A percentile compares a stretch with the other conserved stretches of the same genome.
Conservation (phyloP, 2,113 vertebrate genomes). For the Alouatta palliata region DNA sequence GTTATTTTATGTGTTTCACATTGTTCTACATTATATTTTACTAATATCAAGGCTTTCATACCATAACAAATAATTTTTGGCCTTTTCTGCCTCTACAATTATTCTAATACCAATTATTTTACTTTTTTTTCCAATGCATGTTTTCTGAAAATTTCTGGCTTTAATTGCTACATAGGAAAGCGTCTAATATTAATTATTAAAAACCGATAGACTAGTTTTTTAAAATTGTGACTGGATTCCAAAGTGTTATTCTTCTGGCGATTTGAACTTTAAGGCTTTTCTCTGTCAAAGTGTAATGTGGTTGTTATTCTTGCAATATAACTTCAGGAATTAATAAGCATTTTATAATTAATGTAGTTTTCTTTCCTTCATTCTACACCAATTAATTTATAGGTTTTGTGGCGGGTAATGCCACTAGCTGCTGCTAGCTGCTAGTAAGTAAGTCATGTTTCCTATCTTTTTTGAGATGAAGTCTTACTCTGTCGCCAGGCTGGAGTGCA, state of each 20-base stretch:
- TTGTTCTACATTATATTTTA: background rate
- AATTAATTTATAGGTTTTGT: background rate
- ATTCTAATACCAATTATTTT: slow-evolving; percentile 1
- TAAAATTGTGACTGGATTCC: background rate
- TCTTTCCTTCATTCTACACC: background rate
- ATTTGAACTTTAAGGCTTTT: background rate
- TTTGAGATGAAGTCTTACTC: no score
- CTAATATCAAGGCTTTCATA: background rate
- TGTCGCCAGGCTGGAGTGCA: no score
- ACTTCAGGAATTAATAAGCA: background rate
- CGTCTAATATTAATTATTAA: background rate
- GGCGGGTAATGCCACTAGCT: background rate
- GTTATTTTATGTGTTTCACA: background rate
- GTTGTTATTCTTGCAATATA: background rate
- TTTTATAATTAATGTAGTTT: background rate
- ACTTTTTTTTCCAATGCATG: background rate
- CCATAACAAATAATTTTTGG: background rate
- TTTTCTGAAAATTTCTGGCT: background rate
- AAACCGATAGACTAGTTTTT: background rate
- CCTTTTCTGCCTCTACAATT: background rate
- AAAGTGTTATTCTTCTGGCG: background rate
- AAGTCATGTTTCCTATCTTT: background rate
- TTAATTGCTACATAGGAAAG: background rate
- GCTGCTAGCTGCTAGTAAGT: background rate
- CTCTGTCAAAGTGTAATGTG: background rate